phyloP scores from a whole-genome alignment of 2,888 invertebrate species.

The Metopia argyrocephala region DNA sequence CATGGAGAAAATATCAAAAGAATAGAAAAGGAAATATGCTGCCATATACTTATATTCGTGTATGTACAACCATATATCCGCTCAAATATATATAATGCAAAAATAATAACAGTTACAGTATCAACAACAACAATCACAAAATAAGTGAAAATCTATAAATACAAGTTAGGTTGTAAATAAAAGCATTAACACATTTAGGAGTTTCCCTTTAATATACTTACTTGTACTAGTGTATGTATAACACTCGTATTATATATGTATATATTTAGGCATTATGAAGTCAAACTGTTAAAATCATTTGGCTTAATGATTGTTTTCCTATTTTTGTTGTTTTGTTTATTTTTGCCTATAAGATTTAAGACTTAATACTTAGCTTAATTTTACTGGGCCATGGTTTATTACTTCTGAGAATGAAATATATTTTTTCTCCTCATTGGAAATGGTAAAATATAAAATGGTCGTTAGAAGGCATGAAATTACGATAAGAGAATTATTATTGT shows the following conservation, averaged over 20 bases:
- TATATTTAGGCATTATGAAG: conserved; percentile 8
- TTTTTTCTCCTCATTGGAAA: conserved; percentile 39
- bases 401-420: conserved; percentile 4
- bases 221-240: no score
- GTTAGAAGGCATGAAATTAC: conserved; percentile 39
- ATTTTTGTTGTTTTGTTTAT: not conserved
- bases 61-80: not conserved
- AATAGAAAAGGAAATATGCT: not conserved
- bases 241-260: no score
- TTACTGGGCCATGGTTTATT: conserved; percentile 4
- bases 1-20: not conserved
- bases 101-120: not conserved
- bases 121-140: not conserved
- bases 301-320: conserved; percentile 36
- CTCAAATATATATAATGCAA: no score
- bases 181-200: not conserved
- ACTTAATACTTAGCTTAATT: not conserved
- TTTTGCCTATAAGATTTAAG: not conserved
- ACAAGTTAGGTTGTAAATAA: conserved; percentile 25
- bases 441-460: conserved; percentile 30
- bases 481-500: conserved; percentile 29
- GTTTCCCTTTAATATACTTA: no score
- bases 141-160: not conserved
- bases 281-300: conserved; percentile 10
- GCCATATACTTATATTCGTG: no score